phyloP scores from a whole-genome alignment of 2,888 invertebrate species.

The Nemotelus nigrinus region DNA sequence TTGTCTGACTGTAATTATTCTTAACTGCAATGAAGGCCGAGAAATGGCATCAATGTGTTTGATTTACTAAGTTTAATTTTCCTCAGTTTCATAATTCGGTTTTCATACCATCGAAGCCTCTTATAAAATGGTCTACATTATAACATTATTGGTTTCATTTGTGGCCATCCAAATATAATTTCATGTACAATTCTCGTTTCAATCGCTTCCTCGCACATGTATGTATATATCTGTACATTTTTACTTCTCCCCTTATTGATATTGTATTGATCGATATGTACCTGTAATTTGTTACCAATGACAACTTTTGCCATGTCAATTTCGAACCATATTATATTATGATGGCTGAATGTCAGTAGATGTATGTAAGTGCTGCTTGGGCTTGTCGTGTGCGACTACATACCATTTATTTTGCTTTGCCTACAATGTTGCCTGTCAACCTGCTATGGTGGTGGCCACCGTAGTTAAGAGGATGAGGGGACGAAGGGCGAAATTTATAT shows the following conservation, averaged over 20 bases:
- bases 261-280: constrained; percentile 39
- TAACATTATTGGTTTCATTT: background rate
- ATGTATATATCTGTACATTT: background rate
- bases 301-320: constrained; percentile 42
- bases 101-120: too few relatives aligned
- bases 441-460: too few relatives aligned
- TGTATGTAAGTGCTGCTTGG: background rate
- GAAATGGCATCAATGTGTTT: too few relatives aligned
- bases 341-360: constrained; percentile 1
- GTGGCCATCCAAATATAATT: background rate
- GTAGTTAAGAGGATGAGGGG: too few relatives aligned
- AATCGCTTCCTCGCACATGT: background rate
- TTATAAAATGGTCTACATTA: too few relatives aligned
- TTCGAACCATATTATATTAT: background rate
- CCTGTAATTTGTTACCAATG: constrained; percentile 41
- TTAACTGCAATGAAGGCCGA: too few relatives aligned
- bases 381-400: background rate
- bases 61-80: too few relatives aligned
- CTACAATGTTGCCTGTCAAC: background rate
- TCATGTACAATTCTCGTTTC: background rate
- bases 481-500: background rate
- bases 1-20: too few relatives aligned
- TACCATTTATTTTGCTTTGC: background rate
- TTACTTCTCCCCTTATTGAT: constrained; percentile 28
- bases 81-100: too few relatives aligned